Evolutionary conservation across 1,140 invertebrate species (phyloP).

Genomic region (Cydia pomonella): DNA sequence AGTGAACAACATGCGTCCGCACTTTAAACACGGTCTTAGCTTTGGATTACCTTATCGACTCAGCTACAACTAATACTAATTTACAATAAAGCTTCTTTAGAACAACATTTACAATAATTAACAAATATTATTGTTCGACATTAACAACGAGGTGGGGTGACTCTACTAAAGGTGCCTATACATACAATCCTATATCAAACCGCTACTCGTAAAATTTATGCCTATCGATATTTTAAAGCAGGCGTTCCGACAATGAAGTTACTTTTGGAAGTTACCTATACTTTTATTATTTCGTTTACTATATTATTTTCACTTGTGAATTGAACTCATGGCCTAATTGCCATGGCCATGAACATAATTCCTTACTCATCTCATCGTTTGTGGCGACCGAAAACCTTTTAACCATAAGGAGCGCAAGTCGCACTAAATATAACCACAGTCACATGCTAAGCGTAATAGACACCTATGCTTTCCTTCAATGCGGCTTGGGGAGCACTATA

Average conservation of each 20-base stretch:
- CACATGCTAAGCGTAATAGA: not conserved
- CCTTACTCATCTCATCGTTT: not conserved
- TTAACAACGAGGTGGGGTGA: slow-evolving; percentile 46
- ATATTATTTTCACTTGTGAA: not conserved
- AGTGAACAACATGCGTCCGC: slow-evolving; percentile 1
- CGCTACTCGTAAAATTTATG: slow-evolving; percentile 13
- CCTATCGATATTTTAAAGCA: too few species aligned
- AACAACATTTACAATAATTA: slow-evolving; percentile 73
- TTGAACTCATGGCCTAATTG: not conserved
- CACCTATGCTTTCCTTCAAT: not conserved
- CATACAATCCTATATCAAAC: slow-evolving; percentile 34
- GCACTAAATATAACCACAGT: not conserved
- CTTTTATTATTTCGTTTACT: not conserved
- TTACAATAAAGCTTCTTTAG: slow-evolving; percentile 77
- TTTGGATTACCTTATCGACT: slow-evolving; percentile 72
- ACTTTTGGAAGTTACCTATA: not conserved
- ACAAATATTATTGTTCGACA: slow-evolving; percentile 62
- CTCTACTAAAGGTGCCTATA: slow-evolving; percentile 37
- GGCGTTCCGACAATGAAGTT: too few species aligned
- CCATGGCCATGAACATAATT: not conserved
- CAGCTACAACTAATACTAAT: slow-evolving; percentile 66
- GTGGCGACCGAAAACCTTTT: not conserved
- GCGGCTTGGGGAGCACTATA: not conserved
- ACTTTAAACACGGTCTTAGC: slow-evolving; percentile 44
- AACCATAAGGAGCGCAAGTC: not conserved